Conservation (phyloP, 1,140 invertebrate species). For the Euura saliciscinereae region DNA sequence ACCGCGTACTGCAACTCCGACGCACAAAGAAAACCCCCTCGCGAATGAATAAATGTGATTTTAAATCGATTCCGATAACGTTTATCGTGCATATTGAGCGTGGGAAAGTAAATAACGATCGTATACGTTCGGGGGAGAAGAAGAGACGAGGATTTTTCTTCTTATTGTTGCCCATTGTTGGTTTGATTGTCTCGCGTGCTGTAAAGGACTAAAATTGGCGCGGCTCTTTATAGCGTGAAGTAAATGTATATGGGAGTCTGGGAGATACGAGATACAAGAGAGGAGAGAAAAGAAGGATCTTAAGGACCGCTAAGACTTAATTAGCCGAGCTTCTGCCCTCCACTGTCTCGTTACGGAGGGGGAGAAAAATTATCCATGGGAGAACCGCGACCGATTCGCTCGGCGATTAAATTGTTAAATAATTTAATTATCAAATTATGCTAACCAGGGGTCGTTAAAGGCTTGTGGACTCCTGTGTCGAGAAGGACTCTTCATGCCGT, state of each 20-base stretch:
- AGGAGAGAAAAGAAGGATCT: not conserved
- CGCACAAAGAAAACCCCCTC: not conserved
- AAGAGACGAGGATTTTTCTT: no score
- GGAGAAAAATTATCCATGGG: not conserved
- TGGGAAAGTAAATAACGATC: no score
- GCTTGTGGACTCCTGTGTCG: not conserved
- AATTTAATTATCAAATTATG: slow-evolving; percentile 8
- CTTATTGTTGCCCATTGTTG: no score
- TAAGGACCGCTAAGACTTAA: slow-evolving; percentile 4
- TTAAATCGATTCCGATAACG: no score
- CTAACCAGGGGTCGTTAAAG: not conserved
- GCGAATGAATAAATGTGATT: no score
- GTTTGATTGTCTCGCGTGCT: no score
- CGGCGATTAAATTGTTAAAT: slow-evolving; percentile 2
- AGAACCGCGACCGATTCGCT: slow-evolving; percentile 2
- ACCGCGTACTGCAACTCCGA: not conserved
- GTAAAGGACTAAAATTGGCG: no score
- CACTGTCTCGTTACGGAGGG: not conserved
- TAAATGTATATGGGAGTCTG: no score
- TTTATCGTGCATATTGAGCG: no score
- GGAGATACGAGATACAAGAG: no score
- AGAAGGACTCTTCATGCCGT: not conserved
- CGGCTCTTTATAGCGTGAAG: no score
- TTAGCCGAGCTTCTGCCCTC: not conserved
- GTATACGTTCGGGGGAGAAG: no score